phyloP scores from a whole-genome alignment of 2,888 invertebrate species.

The Acronicta alni region DNA sequence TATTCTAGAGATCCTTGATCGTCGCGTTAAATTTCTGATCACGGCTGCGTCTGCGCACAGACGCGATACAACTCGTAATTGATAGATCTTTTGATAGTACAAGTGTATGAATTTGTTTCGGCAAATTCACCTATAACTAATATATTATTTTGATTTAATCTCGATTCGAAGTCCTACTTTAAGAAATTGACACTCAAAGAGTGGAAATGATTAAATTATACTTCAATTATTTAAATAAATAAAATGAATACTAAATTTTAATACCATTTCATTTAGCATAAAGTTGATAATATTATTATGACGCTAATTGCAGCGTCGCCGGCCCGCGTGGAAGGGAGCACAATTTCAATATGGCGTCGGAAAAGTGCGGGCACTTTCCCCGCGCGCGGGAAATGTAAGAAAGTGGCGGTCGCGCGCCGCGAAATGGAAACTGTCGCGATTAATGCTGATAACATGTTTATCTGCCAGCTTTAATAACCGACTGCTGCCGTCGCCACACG shows the following conservation, averaged over 20 bases:
- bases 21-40: constrained; percentile 61
- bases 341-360: constrained; percentile 84
- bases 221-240: neutral
- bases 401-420: constrained; percentile 78
- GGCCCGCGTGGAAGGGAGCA: constrained; percentile 58
- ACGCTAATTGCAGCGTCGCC: constrained; percentile 37
- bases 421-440: constrained; percentile 87
- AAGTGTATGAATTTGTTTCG: constrained; percentile 15
- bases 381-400: constrained; percentile 87
- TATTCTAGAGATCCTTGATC: constrained; percentile 58
- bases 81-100: constrained; percentile 34
- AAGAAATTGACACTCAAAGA: neutral
- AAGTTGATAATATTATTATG: constrained; percentile 29
- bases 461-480: constrained; percentile 67
- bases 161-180: no score
- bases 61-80: constrained; percentile 42
- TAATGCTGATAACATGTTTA: constrained; percentile 80
- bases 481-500: constrained; percentile 16
- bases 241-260: constrained; percentile 1
- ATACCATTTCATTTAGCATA: constrained; percentile 23
- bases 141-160: neutral
- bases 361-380: constrained; percentile 88
- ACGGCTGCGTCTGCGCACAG: constrained; percentile 62
- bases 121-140: constrained; percentile 7
- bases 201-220: neutral